Evolutionary conservation across 2,113 vertebrate genomes (phyloP), one percentile per base, ranked within the genome.

Genomic region (Notiomystis cincta): DNA sequence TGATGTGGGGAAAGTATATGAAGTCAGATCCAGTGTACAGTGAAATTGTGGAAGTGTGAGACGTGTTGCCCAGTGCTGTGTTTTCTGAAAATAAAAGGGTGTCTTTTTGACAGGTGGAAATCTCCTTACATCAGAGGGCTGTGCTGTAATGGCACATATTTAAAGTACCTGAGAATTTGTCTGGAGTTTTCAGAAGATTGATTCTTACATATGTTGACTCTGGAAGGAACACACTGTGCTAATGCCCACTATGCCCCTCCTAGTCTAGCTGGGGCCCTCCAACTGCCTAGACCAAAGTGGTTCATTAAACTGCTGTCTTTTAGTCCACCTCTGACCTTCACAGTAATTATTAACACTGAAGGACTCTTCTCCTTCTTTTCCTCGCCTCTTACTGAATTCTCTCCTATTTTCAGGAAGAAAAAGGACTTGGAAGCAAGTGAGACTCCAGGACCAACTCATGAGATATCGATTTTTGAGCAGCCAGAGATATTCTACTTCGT

Each of bases 401-500:
- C 22, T 92, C 21, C n/a, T n/a, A 4, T 82, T 92, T 93, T 96
- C 77, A 98, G 98, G 93, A 96, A 92, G 60, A 93, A 96, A 90
- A 97, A 69, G 40, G 89, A 96, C 80, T 87, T 69, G 19, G 98
- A 98, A 94, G 73, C 80, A 70, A 92, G 56, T 2, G 73, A 92
- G 50, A 79, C 51, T 79, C 44, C 80, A 37, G 25, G 20, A 66
- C 35, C 83, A 79, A 47, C 51, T 62, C 56, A n/a, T 9, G 83
- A 83, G 50, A 44, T 97, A 2, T 92, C 86, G 0, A 62, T 84
- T 9, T 88, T 85, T 38, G 97, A 97, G 73, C 98, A 97, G 79
- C 97, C 97, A 7, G 98, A 99, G 17, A 30, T 96, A 92, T 97
- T 98, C 42, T 98, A 98, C 75, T 97, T 99, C 53, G 95, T 99